Conservation (phyloP, 30 jellyfish, hydroid and myxozoan genomes). For the Aurelia coerulea region DNA sequence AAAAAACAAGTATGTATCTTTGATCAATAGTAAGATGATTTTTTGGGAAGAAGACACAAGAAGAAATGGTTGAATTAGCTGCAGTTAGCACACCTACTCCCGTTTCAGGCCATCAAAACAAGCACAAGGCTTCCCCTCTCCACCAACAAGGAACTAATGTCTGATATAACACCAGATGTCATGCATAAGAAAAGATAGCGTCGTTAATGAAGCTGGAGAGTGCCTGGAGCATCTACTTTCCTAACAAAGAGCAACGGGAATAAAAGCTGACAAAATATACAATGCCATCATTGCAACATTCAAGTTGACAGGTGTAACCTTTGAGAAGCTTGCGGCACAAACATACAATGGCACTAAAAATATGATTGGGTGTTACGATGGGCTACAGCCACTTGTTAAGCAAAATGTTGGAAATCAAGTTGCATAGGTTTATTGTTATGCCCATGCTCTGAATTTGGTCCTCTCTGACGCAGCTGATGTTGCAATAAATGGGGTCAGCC, state of each 20-base stretch:
- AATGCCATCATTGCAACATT: slow-evolving; percentile 26
- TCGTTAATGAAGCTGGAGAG: slow-evolving; percentile 31
- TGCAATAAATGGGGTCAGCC: slow-evolving; percentile 42
- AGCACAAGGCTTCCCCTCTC: no score
- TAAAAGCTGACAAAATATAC: slow-evolving; percentile 41
- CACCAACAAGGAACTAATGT: slow-evolving; percentile 60
- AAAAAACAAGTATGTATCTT: no score
- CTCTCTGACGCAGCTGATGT: slow-evolving; percentile 56
- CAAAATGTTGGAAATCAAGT: slow-evolving; percentile 40
- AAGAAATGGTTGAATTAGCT: no score
- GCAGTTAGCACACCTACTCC: no score
- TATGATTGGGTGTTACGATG: slow-evolving; percentile 44
- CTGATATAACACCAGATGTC: slow-evolving; percentile 27
- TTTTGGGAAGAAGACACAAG: no score
- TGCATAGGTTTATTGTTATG: slow-evolving; percentile 48
- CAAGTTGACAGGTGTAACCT: slow-evolving; percentile 37
- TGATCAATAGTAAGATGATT: no score
- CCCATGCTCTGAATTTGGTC: slow-evolving; percentile 46
- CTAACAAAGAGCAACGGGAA: slow-evolving; percentile 45
- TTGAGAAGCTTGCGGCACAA: slow-evolving; percentile 47
- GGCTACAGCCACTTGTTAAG: slow-evolving; percentile 50
- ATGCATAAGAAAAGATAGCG: not conserved
- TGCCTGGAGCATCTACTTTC: slow-evolving; percentile 37
- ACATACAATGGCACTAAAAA: slow-evolving; percentile 54
- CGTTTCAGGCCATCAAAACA: no score